Conservation (phyloP, 2,797 vertebrate species). For the Acrocephalus scirpaceus region DNA sequence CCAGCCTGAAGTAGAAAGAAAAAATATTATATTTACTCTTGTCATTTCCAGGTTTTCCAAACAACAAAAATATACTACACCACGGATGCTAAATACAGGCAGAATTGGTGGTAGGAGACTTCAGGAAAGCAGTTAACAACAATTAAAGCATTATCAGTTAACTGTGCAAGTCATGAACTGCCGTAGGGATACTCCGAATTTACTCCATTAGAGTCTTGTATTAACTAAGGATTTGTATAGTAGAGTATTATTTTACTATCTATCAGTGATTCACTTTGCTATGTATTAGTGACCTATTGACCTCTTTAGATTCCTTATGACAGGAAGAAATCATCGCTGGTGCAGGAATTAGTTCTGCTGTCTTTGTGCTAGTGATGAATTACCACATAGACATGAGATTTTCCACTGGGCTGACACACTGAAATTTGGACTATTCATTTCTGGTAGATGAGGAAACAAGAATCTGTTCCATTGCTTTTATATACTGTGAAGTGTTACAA, state of each 20-base stretch:
- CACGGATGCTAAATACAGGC: neutral
- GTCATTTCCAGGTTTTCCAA: neutral
- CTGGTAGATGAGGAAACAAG: neutral
- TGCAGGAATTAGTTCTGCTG: neutral
- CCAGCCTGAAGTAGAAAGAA: neutral
- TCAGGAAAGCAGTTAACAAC: neutral
- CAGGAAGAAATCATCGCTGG: neutral
- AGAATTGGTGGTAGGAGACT: neutral
- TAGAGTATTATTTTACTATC: neutral
- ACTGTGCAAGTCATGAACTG: neutral
- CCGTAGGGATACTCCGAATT: neutral
- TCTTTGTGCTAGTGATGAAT: neutral
- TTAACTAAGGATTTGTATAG: neutral
- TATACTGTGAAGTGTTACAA: neutral
- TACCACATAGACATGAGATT: rapidly evolving
- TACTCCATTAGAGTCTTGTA: neutral
- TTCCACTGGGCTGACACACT: neutral
- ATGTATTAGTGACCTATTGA: neutral
- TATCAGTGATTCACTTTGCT: neutral
- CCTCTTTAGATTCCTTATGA: neutral
- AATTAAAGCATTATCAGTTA: neutral
- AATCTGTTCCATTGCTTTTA: neutral
- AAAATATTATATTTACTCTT: neutral
- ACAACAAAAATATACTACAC: neutral
- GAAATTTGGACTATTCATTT: neutral